Evolutionary conservation across 2,888 invertebrate species (phyloP).

Genomic region (Neocrepidodera transversa): DNA sequence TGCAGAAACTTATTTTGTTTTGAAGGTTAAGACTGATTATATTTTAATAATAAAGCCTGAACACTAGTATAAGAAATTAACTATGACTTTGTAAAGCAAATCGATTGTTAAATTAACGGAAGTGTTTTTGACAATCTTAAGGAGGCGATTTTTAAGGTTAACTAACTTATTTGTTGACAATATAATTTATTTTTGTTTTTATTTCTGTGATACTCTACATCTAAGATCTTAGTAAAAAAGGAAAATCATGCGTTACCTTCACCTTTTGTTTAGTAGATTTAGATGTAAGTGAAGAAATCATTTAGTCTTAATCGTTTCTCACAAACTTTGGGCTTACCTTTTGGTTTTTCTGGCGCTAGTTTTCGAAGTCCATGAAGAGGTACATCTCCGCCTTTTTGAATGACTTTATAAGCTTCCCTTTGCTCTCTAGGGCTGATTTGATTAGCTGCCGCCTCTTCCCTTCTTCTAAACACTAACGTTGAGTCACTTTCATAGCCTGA

Average conservation of each 20-base stretch:
- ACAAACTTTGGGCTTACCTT: conserved; percentile 63
- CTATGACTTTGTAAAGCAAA: too few relatives aligned
- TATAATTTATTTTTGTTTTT: too few relatives aligned
- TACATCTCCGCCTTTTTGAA: conserved; percentile 94
- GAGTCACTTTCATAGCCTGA: conserved; percentile 93
- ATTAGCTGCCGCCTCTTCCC: conserved; percentile 69
- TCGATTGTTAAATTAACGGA: too few relatives aligned
- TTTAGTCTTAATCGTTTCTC: neutral
- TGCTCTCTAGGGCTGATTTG: conserved; percentile 84
- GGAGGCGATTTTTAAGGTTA: too few relatives aligned
- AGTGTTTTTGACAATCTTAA: too few relatives aligned
- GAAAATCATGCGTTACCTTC: conserved; percentile 39
- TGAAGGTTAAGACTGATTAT: too few relatives aligned
- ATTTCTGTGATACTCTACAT: conserved; percentile 3
- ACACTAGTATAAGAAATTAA: too few relatives aligned
- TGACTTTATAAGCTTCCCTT: conserved; percentile 81
- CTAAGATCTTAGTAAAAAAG: conserved; percentile 15
- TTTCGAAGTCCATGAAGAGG: conserved; percentile 92
- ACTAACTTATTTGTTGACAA: too few relatives aligned
- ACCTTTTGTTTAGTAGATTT: conserved; percentile 34
- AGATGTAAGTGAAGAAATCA: conserved; percentile 12
- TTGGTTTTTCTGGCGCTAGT: conserved; percentile 83
- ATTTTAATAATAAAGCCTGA: too few relatives aligned
- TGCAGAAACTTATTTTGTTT: too few relatives aligned
- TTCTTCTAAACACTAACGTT: conserved; percentile 82